Percentiles rank a stretch among this genome's conserved stretches.
phyloP scores from a whole-genome alignment of 2,797 vertebrate species.

The Eospalax fontanierii region DNA sequence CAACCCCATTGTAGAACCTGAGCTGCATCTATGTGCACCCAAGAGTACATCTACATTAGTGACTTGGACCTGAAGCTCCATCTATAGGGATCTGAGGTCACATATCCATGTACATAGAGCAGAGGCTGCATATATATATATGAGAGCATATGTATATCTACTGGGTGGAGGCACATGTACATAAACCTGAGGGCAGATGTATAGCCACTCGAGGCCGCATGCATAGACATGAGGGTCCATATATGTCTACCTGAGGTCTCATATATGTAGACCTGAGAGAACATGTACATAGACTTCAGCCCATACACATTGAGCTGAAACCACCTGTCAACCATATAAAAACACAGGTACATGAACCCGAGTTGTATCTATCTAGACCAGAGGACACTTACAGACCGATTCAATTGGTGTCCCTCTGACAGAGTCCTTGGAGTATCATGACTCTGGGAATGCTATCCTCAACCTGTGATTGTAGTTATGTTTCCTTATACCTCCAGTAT shows the following conservation, averaged over 20 bases:
- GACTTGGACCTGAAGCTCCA: not conserved
- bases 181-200: not conserved
- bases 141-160: not conserved
- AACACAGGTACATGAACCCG: not conserved
- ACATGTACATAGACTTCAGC: too few relatives aligned
- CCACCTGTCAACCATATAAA: too few relatives aligned
- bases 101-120: not conserved
- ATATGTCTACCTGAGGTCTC: too few relatives aligned
- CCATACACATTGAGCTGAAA: too few relatives aligned
- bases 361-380: not conserved
- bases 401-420: not conserved
- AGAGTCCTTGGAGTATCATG: not conserved
- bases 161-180: not conserved
- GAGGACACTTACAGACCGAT: not conserved
- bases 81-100: not conserved
- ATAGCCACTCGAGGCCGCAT: too few relatives aligned
- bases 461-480: not conserved
- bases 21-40: not conserved
- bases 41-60: too few relatives aligned
- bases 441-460: too few relatives aligned
- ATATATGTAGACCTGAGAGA: too few relatives aligned
- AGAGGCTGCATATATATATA: not conserved
- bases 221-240: too few relatives aligned
- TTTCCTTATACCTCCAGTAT: not conserved
- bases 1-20: not conserved